Percentiles rank a stretch among this genome's conserved stretches.
phyloP scores from a whole-genome alignment of 2,797 vertebrate genomes.

The Gambusia yucatana region DNA sequence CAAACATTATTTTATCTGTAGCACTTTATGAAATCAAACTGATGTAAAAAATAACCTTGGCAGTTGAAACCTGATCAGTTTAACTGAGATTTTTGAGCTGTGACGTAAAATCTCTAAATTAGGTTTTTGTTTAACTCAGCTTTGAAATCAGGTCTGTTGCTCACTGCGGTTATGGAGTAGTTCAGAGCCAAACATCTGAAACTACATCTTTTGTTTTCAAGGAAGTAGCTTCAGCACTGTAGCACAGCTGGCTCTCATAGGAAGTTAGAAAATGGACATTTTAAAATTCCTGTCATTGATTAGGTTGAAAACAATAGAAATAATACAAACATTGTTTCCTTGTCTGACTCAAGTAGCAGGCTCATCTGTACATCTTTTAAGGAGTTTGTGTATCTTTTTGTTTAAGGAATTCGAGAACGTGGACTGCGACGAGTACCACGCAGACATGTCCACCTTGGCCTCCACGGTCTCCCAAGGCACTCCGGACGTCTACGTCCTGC shows the following conservation, averaged over 20 bases:
- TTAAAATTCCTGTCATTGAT: not conserved
- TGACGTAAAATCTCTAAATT: not conserved
- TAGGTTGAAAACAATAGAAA: not conserved
- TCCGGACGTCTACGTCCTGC: slow-evolving; percentile 94
- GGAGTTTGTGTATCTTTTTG: not conserved
- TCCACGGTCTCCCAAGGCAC: slow-evolving; percentile 87
- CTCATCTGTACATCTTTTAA: slow-evolving; percentile 1
- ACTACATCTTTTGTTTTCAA: not conserved
- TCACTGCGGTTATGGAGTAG: not conserved
- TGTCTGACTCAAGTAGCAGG: not conserved
- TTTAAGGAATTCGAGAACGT: slow-evolving; percentile 93
- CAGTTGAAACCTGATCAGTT: not conserved
- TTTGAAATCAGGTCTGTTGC: not conserved
- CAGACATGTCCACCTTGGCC: slow-evolving; percentile 85
- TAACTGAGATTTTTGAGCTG: not conserved
- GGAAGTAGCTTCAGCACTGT: not conserved
- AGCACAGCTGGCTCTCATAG: not conserved
- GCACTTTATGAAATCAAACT: not conserved
- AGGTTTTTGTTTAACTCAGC: not conserved
- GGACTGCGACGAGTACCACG: slow-evolving; percentile 89
- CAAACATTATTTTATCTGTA: not conserved
- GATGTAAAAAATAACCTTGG: not conserved
- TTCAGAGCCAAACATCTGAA: not conserved
- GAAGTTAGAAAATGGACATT: not conserved
- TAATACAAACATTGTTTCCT: not conserved